These are phyloP conservation scores for Argyrosomus japonicus DNA, from an alignment of 2,113 vertebrate species.

Conservation along the genomic window DNA sequence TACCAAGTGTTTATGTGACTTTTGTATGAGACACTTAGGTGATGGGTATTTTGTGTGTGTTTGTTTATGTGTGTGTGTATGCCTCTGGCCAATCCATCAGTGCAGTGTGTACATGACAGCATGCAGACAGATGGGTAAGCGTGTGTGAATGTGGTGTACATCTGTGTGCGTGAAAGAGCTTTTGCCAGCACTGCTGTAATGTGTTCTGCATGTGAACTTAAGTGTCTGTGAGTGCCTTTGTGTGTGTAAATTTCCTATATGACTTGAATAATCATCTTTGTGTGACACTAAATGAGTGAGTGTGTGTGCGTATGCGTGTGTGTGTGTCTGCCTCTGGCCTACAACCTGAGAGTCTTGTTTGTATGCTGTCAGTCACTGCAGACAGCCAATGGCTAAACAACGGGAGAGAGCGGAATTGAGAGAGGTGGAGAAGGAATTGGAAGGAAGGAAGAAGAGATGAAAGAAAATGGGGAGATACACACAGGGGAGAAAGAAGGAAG, in stretches of 20 bases:
- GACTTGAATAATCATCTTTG: slow-evolving; percentile 43
- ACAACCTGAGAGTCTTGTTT: slow-evolving; percentile 58
- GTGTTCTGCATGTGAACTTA: slow-evolving; percentile 10
- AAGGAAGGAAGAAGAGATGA: slow-evolving; percentile 63
- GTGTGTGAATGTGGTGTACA: not conserved
- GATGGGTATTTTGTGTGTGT: slow-evolving; percentile 10
- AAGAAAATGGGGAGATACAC: slow-evolving; percentile 51
- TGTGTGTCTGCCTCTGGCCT: slow-evolving; percentile 14
- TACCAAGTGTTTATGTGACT: slow-evolving; percentile 30
- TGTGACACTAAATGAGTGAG: slow-evolving; percentile 34
- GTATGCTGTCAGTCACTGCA: slow-evolving; percentile 68
- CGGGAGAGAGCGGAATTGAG: slow-evolving; percentile 32
- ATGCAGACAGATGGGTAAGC: slow-evolving; percentile 14
- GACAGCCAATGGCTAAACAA: slow-evolving; percentile 67
- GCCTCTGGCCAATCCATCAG: slow-evolving; percentile 33
- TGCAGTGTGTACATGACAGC: slow-evolving; percentile 26
- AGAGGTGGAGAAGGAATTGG: slow-evolving; percentile 37
- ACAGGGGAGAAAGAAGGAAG: slow-evolving; percentile 45
- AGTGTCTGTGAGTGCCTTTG: not conserved
- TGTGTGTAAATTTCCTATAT: slow-evolving; percentile 24
- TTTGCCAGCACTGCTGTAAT: not conserved
- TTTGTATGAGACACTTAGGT: slow-evolving; percentile 3
- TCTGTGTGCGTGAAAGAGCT: not conserved
- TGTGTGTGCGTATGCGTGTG: slow-evolving; percentile 20
- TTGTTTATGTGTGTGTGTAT: slow-evolving; percentile 5